Evolutionary conservation across 2,113 vertebrate genomes (phyloP).

Genomic region (Alligator sinensis): DNA sequence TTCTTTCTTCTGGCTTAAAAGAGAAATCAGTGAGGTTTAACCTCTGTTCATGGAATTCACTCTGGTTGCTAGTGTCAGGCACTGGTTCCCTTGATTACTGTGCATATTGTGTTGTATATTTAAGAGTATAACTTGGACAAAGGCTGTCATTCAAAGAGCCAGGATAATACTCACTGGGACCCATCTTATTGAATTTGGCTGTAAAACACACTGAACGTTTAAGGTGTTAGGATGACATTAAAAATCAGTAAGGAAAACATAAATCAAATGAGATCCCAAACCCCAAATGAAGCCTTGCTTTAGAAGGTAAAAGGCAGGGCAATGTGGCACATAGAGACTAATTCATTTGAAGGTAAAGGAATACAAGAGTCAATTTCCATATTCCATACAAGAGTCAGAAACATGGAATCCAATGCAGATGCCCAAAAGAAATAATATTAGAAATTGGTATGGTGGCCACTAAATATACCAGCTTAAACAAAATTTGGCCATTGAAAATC

Average conservation of each 20-base stretch:
- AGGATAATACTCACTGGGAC: neutral
- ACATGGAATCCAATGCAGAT: neutral
- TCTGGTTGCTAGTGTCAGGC: neutral
- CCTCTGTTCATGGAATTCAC: neutral
- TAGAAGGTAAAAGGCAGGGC: neutral
- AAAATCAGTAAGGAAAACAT: neutral
- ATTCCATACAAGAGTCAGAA: neutral
- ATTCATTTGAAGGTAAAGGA: neutral
- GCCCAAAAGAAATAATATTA: neutral
- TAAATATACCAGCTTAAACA: neutral
- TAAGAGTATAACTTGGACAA: neutral
- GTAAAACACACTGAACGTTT: neutral
- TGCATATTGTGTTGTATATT: neutral
- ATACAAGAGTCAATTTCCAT: neutral
- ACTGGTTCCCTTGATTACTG: neutral
- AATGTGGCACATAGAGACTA: too few species aligned
- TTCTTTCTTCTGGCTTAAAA: neutral
- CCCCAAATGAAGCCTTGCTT: neutral
- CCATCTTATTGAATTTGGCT: neutral
- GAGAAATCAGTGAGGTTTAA: neutral
- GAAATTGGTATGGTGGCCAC: neutral
- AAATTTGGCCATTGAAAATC: neutral
- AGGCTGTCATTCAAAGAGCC: neutral
- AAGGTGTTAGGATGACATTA: neutral
- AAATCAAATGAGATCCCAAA: too few species aligned